A percentile compares a stretch with the other conserved stretches of the same genome.
Evolutionary conservation across 2,113 vertebrate species (phyloP).

Genomic region (Theristicus caerulescens): DNA sequence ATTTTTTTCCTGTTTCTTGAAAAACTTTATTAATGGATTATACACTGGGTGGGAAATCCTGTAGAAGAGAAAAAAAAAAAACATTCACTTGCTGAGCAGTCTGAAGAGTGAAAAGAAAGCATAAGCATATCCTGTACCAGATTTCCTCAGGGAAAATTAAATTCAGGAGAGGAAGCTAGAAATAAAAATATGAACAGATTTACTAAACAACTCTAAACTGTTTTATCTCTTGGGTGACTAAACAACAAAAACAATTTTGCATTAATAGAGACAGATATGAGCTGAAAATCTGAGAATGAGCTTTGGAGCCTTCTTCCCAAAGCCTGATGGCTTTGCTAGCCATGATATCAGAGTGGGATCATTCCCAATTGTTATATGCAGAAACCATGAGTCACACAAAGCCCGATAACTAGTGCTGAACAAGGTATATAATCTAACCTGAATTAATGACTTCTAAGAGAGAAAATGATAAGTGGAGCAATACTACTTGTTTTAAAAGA

Average conservation of each 20-base stretch:
- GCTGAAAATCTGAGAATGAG: background rate
- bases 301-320: background rate
- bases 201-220: background rate
- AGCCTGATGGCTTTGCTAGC: background rate
- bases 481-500: background rate
- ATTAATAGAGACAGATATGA: background rate
- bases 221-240: background rate
- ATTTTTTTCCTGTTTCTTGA: background rate
- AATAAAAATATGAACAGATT: conserved; percentile 23
- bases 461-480: background rate
- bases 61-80: background rate
- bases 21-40: background rate
- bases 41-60: background rate
- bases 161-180: background rate
- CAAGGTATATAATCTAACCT: background rate
- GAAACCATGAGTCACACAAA: background rate
- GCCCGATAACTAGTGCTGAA: background rate
- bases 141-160: conserved; percentile 30
- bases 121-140: background rate
- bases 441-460: background rate
- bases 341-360: background rate
- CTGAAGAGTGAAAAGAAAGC: conserved; percentile 31
- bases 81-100: background rate
- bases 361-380: background rate
- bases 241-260: background rate